phyloP scores from a whole-genome alignment of 2,797 vertebrate species.

The Phrynocephalus vlangalii region DNA sequence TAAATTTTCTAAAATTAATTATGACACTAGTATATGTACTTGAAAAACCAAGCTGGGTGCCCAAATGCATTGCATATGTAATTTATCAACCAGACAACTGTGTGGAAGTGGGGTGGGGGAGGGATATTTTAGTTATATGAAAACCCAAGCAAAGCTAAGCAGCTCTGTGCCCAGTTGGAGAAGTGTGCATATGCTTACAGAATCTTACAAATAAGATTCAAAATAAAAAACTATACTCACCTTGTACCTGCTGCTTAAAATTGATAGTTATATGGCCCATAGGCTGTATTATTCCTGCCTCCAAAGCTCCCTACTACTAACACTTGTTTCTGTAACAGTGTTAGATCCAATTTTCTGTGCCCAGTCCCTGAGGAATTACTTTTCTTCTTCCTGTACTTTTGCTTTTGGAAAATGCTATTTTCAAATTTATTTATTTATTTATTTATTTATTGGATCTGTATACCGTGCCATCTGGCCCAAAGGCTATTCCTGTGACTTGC shows the following conservation, averaged over 20 bases:
- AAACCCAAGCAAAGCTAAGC: background rate
- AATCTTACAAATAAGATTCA: background rate
- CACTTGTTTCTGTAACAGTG: background rate
- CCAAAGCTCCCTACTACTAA: too few relatives aligned
- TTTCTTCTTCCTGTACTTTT: too few relatives aligned
- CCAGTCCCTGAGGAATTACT: background rate
- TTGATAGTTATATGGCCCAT: background rate
- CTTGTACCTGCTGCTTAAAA: background rate
- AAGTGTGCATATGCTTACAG: background rate
- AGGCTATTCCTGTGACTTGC: background rate
- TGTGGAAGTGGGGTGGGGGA: too few relatives aligned
- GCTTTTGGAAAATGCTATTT: background rate
- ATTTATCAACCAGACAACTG: background rate
- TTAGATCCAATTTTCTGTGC: background rate
- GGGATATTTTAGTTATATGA: background rate
- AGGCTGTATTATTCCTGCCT: background rate
- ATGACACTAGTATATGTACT: background rate
- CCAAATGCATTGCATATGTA: background rate
- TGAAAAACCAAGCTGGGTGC: constrained; percentile 23
- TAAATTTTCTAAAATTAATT: constrained; percentile 24
- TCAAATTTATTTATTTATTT: background rate
- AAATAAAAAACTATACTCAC: too few relatives aligned
- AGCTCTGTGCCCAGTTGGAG: background rate
- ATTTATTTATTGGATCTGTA: too few relatives aligned
- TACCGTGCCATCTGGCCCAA: too few relatives aligned